Evolutionary conservation across 2,797 vertebrate genomes (phyloP), one percentile per base, ranked within the genome.

Genomic region (Hapalemur alaotrensis): DNA sequence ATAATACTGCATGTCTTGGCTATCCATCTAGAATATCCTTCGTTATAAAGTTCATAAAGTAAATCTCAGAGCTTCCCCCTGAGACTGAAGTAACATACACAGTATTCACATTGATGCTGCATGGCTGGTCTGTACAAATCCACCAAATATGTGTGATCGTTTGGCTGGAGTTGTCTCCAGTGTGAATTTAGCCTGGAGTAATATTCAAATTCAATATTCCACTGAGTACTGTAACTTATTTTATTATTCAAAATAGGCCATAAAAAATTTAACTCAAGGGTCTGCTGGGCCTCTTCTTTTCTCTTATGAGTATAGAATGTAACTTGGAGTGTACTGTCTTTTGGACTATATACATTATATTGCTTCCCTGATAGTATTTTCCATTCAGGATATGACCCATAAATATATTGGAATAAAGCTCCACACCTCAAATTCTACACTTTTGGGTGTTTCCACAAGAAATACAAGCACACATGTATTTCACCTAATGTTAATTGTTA

Each of bases 61-160:
- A 59, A 84, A 65, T 25, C 28, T 75, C 14, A 75, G 25, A 50
- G 7, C 12, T 15, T 8, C 5, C 48, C 35, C 28, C 7, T 57
- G 10, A 76, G 35, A n/a, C 6, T 28, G 30, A 67, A 11, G 35
- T 43, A 13, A 17, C 18, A 8, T 22, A 14, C 2, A 1, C 7
- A 17, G 28, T n/a, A 9, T 17, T 65, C 46, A 65, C 9, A 1
- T 10, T 52, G 81, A n/a, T 54, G 23, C 7, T 23, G 28, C 41
- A 9, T 25, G 23, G 15, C 13, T 32, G 2, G 2, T 43, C 6
- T 41, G 22, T 8, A 3, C 6, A 22, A 35, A 22, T 14, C 5
- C 35, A 84, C 28, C 6, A 0, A n/a, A 12, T n/a, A 6, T 54
- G 3, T 12, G 5, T 22, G 2, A 32, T 43, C 28, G 20, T 54